Conservation (phyloP, 2,113 vertebrate species). For the Megaleporinus macrocephalus region DNA sequence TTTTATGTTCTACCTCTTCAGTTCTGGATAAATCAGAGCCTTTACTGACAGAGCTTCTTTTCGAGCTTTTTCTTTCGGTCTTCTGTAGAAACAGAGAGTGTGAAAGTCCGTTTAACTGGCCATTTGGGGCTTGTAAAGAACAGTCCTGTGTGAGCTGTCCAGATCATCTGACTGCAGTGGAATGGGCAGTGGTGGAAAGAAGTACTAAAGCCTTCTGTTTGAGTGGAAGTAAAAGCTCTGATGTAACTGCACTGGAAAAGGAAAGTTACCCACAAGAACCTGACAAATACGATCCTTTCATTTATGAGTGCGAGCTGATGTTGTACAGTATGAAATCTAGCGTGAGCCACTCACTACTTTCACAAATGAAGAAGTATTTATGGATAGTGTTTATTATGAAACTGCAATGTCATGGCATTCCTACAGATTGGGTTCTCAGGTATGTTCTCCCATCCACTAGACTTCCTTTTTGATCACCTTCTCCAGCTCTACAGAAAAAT, state of each 20-base stretch:
- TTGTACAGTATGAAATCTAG: not conserved
- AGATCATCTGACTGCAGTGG: not conserved
- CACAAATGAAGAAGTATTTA: no score
- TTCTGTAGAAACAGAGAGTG: constrained; percentile 8
- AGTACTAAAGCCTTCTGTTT: constrained; percentile 4
- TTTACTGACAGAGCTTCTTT: constrained; percentile 8
- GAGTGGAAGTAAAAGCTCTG: not conserved
- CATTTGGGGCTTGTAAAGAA: constrained; percentile 9
- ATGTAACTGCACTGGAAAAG: not conserved
- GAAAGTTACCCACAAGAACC: no score
- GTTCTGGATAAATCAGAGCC: not conserved
- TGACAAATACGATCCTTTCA: not conserved
- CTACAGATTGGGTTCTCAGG: not conserved
- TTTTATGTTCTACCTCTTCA: not conserved
- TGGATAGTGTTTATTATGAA: not conserved
- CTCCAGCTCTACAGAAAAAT: not conserved
- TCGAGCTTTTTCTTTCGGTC: not conserved
- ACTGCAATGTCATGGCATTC: not conserved
- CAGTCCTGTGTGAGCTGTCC: not conserved
- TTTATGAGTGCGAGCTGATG: not conserved
- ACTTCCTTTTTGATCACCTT: not conserved
- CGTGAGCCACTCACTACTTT: no score
- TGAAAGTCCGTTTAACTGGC: not conserved
- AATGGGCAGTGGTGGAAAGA: not conserved
- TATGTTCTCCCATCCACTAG: not conserved